Evolutionary conservation across 2,797 vertebrate species (phyloP).

Genomic region (Gambelia wislizenii): DNA sequence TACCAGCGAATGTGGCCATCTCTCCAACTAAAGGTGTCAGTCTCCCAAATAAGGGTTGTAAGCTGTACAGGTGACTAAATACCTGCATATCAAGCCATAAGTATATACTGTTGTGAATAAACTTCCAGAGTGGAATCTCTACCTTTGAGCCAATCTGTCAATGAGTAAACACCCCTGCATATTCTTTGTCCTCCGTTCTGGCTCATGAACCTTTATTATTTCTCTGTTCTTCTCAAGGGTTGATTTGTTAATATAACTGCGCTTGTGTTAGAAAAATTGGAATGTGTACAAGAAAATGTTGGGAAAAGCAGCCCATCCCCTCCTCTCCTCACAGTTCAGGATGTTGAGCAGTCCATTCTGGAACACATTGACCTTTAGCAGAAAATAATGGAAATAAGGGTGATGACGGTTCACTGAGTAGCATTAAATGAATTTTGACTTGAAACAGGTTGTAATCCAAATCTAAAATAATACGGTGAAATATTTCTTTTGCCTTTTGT

Average conservation of each 20-base stretch:
- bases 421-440: background rate
- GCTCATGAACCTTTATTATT: too few species aligned
- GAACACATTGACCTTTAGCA: background rate
- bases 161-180: too few species aligned
- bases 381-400: background rate
- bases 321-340: background rate
- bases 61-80: background rate
- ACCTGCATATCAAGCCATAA: background rate
- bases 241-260: too few species aligned
- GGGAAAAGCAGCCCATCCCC: background rate
- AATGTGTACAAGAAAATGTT: too few species aligned
- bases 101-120: too few species aligned
- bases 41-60: background rate
- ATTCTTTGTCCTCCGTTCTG: too few species aligned
- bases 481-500: background rate
- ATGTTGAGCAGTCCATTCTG: background rate
- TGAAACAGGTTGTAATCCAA: background rate
- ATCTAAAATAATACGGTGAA: background rate
- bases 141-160: too few species aligned
- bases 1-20: background rate
- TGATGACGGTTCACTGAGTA: background rate
- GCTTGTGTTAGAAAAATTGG: too few species aligned
- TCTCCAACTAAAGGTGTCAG: background rate
- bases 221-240: too few species aligned
- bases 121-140: too few species aligned